A percentile compares a stretch with the other conserved stretches of the same genome.
Conservation (phyloP, 2,113 vertebrate genomes). For the Vanacampus margaritifer region DNA sequence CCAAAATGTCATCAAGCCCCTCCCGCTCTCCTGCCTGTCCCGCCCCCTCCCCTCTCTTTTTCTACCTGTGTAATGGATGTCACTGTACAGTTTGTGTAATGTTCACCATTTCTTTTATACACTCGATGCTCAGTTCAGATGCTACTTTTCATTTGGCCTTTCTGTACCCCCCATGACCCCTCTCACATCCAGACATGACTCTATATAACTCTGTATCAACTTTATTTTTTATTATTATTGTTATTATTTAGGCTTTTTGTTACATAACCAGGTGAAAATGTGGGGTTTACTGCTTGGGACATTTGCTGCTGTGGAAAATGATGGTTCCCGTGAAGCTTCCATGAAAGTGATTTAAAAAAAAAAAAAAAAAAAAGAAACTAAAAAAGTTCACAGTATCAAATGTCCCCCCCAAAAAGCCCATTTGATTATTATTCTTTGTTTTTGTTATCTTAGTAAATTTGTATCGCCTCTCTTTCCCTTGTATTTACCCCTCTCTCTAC, state of each 20-base stretch:
- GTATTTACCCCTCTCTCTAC: conserved; percentile 77
- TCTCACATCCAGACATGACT: conserved; percentile 32
- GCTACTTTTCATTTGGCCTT: conserved; percentile 63
- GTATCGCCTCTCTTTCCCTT: conserved; percentile 69
- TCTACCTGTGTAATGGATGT: conserved; percentile 80
- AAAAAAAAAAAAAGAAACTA: not conserved
- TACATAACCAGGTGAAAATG: conserved; percentile 59
- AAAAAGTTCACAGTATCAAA: conserved; percentile 62
- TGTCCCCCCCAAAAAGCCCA: conserved; percentile 40
- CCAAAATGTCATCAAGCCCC: conserved; percentile 64
- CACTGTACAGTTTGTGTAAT: conserved; percentile 82
- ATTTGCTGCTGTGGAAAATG: conserved; percentile 58
- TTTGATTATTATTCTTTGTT: conserved; percentile 28
- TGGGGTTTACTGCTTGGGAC: conserved; percentile 34
- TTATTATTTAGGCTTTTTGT: conserved; percentile 56
- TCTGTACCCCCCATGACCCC: conserved; percentile 18
- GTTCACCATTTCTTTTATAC: conserved; percentile 75
- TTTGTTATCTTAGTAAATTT: conserved; percentile 70
- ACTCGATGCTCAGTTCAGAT: conserved; percentile 54
- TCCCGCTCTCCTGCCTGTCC: conserved; percentile 18
- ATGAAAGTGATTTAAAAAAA: conserved; percentile 2
- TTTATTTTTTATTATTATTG: conserved; percentile 56
- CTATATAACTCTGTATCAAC: conserved; percentile 62
- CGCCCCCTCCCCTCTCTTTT: conserved; percentile 29
- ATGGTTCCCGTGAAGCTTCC: conserved; percentile 10